Evolutionary conservation across 1,140 invertebrate species (phyloP), one percentile per base, ranked within the genome.

Genomic region (Heliconius melpomene): DNA sequence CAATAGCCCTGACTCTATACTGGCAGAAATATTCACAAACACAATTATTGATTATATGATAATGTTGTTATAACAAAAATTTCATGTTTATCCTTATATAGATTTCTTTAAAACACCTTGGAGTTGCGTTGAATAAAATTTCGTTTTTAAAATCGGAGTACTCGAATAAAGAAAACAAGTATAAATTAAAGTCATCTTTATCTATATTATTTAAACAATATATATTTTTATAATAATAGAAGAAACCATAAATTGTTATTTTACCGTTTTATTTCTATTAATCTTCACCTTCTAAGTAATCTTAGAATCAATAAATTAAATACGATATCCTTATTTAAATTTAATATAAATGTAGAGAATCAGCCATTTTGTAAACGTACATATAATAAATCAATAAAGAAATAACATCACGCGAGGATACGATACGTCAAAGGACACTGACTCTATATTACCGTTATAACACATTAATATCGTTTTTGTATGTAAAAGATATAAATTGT

Each of bases 401-500:
- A 57, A 57, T 11, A 57, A 57, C 3, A 57, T 57, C 54, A 57
- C 8, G 9, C 20, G n/a, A 23, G n/a, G 54, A 57, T 57, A 9
- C 54, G 54, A 57, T 57, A 11, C 32, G 13, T 54, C 66, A 70
- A 50, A 74, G 70, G 79, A 75, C 70, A 71, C 32, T 80, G 79
- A 80, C 79, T 76, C 66, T 72, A 54, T 32, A 26, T 72, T 72
- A 75, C 79, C 18, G 78, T 79, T 79, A 79, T 57, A 29, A 60
- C n/a, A 57, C 54, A 57, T 57, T 57, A 57, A 57, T 23, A 57
- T 23, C n/a, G 54, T 57, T 23, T 57, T 57, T 57, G 54, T 57
- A 57, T n/a, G n/a, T n/a, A n/a, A n/a, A n/a, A n/a, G n/a, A n/a
- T 57, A 57, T 52, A 52, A 52, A 52, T 52, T 7, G 6, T 52